Evolutionary conservation across 1,140 invertebrate genomes (phyloP).

Genomic region (Chrysoperla carnea): DNA sequence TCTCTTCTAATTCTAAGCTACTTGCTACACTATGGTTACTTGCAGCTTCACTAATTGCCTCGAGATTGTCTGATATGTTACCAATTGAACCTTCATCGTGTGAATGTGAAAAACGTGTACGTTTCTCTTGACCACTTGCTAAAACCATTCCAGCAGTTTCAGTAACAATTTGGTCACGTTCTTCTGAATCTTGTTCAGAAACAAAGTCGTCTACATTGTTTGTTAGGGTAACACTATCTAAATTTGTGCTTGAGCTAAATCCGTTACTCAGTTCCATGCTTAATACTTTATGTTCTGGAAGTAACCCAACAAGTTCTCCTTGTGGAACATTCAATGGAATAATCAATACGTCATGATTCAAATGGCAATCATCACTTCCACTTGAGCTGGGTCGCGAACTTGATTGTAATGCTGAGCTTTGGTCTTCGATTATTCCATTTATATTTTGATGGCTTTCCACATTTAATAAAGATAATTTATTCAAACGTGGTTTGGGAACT

Average conservation of each 20-base stretch:
- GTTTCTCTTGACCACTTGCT: constrained; percentile 13
- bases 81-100: constrained; percentile 75
- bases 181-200: constrained; percentile 1
- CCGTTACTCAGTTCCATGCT: constrained; percentile 8
- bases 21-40: constrained; percentile 91
- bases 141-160: constrained; percentile 15
- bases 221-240: background rate
- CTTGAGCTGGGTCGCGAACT: background rate
- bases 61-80: constrained; percentile 83
- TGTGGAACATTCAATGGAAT: constrained; percentile 38
- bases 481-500: constrained; percentile 1
- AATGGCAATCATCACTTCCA: constrained; percentile 17
- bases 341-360: constrained; percentile 38
- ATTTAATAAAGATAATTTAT: background rate
- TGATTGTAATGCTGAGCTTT: background rate
- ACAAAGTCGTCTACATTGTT: constrained; percentile 1
- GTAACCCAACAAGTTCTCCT: constrained; percentile 42
- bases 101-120: constrained; percentile 58
- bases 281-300: constrained; percentile 53
- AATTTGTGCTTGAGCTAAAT: background rate
- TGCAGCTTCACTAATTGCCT: constrained; percentile 86
- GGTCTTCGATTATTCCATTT: background rate
- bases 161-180: constrained; percentile 8
- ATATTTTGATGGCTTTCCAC: background rate
- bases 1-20: constrained; percentile 57